Evolutionary conservation across 2,888 invertebrate species (phyloP).

Genomic region (Drosophila nr. perissopoda): DNA sequence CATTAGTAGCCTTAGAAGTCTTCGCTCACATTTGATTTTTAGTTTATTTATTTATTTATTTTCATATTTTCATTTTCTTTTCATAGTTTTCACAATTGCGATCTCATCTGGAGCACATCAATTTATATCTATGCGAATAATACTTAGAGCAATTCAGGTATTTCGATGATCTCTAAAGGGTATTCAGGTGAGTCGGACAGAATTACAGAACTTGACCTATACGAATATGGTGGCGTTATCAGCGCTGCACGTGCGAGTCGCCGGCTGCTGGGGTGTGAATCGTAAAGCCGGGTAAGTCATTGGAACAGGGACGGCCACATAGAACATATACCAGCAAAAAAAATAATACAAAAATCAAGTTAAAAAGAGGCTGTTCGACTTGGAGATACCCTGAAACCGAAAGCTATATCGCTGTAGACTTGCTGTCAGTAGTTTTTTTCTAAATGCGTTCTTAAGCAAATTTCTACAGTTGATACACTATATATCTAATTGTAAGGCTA

Average conservation of each 20-base stretch:
- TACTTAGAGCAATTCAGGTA: background rate
- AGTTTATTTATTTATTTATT: background rate
- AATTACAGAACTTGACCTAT: conserved; percentile 66
- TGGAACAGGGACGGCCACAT: conserved; percentile 10
- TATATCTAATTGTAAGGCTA: background rate
- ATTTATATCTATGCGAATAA: background rate
- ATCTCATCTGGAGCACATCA: no score
- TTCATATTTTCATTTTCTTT: no score
- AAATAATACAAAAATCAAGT: background rate
- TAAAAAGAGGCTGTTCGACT: background rate
- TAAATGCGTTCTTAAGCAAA: background rate
- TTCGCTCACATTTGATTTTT: background rate
- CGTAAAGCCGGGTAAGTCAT: background rate
- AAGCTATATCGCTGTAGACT: background rate
- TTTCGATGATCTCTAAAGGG: background rate
- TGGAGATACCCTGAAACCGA: background rate
- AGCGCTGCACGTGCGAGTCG: conserved; percentile 61
- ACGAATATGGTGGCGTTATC: conserved; percentile 62
- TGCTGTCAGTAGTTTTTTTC: background rate
- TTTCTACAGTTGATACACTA: background rate
- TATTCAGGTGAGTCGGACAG: background rate
- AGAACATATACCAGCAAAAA: background rate
- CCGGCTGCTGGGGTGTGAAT: conserved; percentile 34
- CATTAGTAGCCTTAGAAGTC: rapidly evolving
- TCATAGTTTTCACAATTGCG: no score